phyloP scores from a whole-genome alignment of 2,888 invertebrate species.

The Sinelater perroti region DNA sequence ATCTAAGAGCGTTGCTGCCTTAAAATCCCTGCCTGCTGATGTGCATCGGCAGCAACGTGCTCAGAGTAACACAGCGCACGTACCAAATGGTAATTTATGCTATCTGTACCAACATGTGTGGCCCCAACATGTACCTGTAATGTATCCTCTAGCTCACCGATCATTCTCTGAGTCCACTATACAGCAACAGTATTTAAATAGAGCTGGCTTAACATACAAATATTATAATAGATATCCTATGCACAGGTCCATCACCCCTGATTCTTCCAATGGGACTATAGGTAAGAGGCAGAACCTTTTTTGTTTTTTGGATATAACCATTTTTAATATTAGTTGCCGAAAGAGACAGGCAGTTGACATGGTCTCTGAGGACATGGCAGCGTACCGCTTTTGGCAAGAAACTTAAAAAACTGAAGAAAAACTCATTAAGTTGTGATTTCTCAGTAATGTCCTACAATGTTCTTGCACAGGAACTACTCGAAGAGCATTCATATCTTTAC shows the following conservation, averaged over 20 bases:
- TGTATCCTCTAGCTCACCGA: conserved; percentile 8
- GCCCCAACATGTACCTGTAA: neutral
- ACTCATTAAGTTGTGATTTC: conserved; percentile 63
- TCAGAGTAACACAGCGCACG: neutral
- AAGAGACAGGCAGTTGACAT: conserved; percentile 8
- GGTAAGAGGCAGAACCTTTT: conserved; percentile 2
- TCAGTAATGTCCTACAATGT: conserved; percentile 88
- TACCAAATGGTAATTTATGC: neutral
- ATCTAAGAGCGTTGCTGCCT: neutral
- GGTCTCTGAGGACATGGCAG: conserved; percentile 32
- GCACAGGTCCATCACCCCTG: conserved; percentile 18
- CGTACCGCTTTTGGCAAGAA: conserved; percentile 35
- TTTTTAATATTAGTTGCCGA: no score
- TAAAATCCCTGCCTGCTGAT: neutral
- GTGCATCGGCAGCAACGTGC: neutral
- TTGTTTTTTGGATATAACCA: neutral
- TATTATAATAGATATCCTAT: conserved; percentile 20
- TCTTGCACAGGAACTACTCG: conserved; percentile 82
- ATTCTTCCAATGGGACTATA: conserved; percentile 10
- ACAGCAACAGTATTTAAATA: conserved; percentile 9
- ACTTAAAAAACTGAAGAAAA: conserved; percentile 22
- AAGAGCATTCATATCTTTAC: conserved; percentile 79
- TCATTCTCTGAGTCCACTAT: conserved; percentile 21
- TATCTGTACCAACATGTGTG: neutral
- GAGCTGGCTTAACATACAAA: neutral